phyloP scores from a whole-genome alignment of 2,797 vertebrate genomes.

The Poeciliopsis turneri region DNA sequence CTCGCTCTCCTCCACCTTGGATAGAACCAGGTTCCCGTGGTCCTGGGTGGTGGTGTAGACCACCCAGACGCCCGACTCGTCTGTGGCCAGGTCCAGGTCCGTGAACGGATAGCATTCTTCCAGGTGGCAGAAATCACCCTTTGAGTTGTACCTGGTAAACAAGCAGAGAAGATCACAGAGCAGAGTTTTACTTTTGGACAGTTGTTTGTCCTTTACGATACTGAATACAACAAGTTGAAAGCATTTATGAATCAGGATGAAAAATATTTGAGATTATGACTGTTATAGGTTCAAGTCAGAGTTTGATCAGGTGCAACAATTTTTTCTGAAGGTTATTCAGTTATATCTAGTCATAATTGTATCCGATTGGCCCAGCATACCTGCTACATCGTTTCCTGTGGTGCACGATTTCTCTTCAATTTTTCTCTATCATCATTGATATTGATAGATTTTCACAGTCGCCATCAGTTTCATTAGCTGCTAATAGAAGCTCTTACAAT shows the following conservation, averaged over 20 bases:
- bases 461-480: background rate
- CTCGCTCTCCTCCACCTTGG: slow-evolving; percentile 52
- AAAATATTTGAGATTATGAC: background rate
- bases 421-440: background rate
- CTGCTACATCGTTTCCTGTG: too few relatives aligned
- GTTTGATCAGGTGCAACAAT: background rate
- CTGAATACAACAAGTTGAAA: background rate
- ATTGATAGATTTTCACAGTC: background rate
- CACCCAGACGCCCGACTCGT: slow-evolving; percentile 80
- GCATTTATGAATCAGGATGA: background rate
- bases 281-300: background rate
- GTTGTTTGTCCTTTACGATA: background rate
- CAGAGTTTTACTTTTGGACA: background rate
- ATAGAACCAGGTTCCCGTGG: slow-evolving; percentile 77
- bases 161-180: background rate
- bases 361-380: too few relatives aligned
- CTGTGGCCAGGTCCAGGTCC: slow-evolving; percentile 79
- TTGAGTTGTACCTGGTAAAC: slow-evolving; percentile 65
- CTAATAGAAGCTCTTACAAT: background rate
- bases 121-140: slow-evolving; percentile 74
- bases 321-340: background rate
- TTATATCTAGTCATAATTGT: background rate
- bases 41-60: slow-evolving; percentile 69
- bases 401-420: too few relatives aligned
- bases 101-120: slow-evolving; percentile 67